Percentiles rank a stretch among this genome's conserved stretches.
Conservation (phyloP, 2,113 vertebrate genomes). For the Sylvilagus bachmani region DNA sequence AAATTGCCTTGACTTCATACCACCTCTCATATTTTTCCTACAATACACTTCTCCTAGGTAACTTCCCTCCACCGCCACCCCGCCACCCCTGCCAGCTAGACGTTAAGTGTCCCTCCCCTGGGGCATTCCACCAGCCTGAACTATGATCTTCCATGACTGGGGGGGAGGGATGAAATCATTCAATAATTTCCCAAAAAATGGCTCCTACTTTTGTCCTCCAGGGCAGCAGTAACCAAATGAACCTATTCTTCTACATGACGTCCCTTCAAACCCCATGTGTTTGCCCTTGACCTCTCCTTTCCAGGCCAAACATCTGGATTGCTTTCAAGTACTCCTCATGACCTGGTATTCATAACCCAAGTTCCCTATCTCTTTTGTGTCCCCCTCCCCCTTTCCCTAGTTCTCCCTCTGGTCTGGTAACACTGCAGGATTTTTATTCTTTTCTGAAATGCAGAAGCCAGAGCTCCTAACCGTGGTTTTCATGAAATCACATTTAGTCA, state of each 20-base stretch:
- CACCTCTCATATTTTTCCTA: background rate
- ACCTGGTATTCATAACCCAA: background rate
- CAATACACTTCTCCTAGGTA: background rate
- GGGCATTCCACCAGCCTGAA: background rate
- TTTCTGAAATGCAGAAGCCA: conserved; percentile 57
- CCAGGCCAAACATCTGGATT: conserved; percentile 17
- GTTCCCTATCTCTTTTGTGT: background rate
- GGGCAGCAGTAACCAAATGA: background rate
- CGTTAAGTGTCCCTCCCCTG: background rate
- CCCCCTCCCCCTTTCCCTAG: background rate
- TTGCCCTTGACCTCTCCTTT: conserved; percentile 5
- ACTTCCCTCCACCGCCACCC: background rate
- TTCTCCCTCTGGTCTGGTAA: conserved; percentile 42
- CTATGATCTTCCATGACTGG: background rate
- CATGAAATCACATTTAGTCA: conserved; percentile 71
- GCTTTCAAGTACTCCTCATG: conserved; percentile 33
- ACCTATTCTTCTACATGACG: background rate
- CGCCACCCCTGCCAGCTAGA: background rate
- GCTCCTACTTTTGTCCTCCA: background rate
- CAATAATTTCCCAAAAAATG: background rate
- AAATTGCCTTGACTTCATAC: background rate
- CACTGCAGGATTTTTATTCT: background rate
- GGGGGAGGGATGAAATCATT: background rate
- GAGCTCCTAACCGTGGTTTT: conserved; percentile 65
- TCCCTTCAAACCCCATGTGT: background rate